phyloP scores from a whole-genome alignment of 2,888 invertebrate species.

The Lomographa bimaculata region DNA sequence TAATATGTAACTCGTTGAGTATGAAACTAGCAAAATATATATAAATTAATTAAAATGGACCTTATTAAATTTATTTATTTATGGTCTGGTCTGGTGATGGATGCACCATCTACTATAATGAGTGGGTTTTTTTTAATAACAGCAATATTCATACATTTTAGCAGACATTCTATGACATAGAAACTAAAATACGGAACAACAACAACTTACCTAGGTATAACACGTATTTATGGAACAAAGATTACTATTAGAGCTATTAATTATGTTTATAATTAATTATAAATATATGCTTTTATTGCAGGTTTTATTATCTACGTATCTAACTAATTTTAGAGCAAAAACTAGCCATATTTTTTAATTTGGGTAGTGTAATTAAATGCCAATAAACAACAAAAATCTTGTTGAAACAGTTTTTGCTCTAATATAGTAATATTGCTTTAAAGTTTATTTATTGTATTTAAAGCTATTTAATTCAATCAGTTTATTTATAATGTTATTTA shows the following conservation, averaged over 20 bases:
- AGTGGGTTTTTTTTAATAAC: too few relatives aligned
- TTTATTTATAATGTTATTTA: conserved; percentile 45
- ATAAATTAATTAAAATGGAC: too few relatives aligned
- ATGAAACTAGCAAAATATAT: too few relatives aligned
- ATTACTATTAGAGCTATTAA: conserved; percentile 11
- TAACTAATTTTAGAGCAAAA: conserved; percentile 24
- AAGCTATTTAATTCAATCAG: conserved; percentile 39
- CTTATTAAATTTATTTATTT: too few relatives aligned
- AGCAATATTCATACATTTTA: too few relatives aligned
- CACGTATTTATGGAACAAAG: conserved; percentile 21
- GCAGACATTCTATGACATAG: conserved; percentile 20
- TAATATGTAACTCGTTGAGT: too few relatives aligned
- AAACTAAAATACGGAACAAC: conserved; percentile 11
- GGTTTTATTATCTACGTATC: conserved; percentile 18
- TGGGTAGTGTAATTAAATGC: too few relatives aligned
- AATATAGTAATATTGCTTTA: conserved; percentile 19
- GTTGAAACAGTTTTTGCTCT: conserved; percentile 23
- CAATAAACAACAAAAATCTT: too few relatives aligned
- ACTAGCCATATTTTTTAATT: not conserved
- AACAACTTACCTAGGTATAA: conserved; percentile 26
- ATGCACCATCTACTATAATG: too few relatives aligned
- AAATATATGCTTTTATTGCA: conserved; percentile 19
- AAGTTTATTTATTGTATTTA: conserved; percentile 21
- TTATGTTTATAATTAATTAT: conserved; percentile 4
- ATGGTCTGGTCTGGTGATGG: too few relatives aligned